Conservation (phyloP, 1,140 invertebrate species). For the Drosophila kurseongensis region DNA sequence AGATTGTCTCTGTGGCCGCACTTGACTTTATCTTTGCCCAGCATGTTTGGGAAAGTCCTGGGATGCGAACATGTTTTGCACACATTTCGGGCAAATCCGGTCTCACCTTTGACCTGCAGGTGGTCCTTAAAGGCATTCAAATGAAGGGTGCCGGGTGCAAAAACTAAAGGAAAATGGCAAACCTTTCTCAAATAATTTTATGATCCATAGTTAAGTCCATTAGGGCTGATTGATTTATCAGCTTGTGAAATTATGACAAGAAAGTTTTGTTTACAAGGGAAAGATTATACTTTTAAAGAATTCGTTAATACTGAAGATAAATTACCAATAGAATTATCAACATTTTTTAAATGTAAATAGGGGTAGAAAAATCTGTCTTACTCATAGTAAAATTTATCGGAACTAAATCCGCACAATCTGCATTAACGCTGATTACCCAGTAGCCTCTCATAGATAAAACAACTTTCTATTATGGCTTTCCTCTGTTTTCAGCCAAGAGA, state of each 20-base stretch:
- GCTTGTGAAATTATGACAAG: neutral
- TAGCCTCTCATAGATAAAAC: conserved; percentile 17
- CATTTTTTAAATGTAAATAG: neutral
- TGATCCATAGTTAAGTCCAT: conserved; percentile 1
- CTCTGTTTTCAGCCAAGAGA: conserved; percentile 34
- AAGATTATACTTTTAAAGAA: neutral
- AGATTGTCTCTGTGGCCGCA: conserved; percentile 39
- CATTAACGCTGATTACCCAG: conserved; percentile 11
- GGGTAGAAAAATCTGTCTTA: neutral
- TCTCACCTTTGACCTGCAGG: conserved; percentile 47
- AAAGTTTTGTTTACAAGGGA: neutral
- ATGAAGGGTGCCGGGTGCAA: conserved; percentile 17
- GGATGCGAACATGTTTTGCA: conserved; percentile 45
- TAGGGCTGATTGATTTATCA: conserved; percentile 26
- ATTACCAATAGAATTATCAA: too few species aligned
- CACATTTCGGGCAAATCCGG: conserved; percentile 65
- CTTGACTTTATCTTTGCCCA: conserved; percentile 72
- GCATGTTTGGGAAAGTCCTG: conserved; percentile 61
- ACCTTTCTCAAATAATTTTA: conserved; percentile 10
- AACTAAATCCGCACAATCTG: conserved; percentile 2
- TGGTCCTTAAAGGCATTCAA: conserved; percentile 34
- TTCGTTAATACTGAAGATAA: neutral
- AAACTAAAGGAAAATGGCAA: conserved; percentile 1
- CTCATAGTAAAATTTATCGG: conserved; percentile 8
- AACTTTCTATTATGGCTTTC: conserved; percentile 70